These are phyloP conservation scores for Nibea albiflora DNA, from an alignment of 2,113 vertebrate species.

Conservation along the genomic window DNA sequence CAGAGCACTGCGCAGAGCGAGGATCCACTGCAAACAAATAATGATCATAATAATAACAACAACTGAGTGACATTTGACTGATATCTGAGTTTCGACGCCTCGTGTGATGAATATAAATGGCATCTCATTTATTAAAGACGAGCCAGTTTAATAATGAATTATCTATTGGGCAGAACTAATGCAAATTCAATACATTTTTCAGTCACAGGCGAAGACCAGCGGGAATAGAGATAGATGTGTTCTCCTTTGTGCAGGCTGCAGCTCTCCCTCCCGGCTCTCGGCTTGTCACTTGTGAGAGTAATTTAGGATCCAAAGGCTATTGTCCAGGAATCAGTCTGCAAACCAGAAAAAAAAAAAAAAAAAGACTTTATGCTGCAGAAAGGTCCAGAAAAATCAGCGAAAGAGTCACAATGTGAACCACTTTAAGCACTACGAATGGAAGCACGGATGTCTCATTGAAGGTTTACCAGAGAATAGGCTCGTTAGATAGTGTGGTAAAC, in stretches of 20 bases:
- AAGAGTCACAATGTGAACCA: not conserved
- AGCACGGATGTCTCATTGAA: not conserved
- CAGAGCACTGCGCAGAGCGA: not conserved
- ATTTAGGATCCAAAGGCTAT: conserved; percentile 1
- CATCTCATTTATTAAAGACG: conserved; percentile 9
- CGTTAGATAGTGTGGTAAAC: too few relatives aligned
- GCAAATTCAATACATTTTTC: conserved; percentile 10
- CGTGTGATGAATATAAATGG: conserved; percentile 10
- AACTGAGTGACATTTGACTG: not conserved
- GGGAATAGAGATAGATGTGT: conserved; percentile 23
- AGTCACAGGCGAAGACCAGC: not conserved
- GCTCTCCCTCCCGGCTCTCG: not conserved
- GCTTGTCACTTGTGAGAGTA: not conserved
- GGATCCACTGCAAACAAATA: conserved; percentile 7
- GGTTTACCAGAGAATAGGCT: not conserved
- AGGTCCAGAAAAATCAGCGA: not conserved
- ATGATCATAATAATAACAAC: not conserved
- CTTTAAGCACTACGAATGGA: not conserved
- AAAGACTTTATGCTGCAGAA: not conserved
- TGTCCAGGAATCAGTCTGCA: not conserved
- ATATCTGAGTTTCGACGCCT: not conserved
- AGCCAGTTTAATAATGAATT: conserved; percentile 5
- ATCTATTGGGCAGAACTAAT: conserved; percentile 13
- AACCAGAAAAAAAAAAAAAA: not conserved
- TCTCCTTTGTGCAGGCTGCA: not conserved